Conservation (phyloP, 2,888 invertebrate genomes). For the Synanthedon vespiformis region DNA sequence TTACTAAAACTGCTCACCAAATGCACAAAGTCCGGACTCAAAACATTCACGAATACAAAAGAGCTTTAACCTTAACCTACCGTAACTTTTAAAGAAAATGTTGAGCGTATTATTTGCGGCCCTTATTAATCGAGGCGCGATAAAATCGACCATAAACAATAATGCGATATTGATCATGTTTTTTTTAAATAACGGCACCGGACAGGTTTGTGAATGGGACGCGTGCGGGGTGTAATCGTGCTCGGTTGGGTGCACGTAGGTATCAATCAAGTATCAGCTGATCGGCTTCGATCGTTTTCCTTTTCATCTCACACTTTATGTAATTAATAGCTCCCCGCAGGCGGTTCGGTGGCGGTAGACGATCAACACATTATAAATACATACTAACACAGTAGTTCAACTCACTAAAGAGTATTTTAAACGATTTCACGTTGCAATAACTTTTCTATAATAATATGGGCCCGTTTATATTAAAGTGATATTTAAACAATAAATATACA, state of each 20-base stretch:
- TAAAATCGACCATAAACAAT: constrained; percentile 29
- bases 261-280: constrained; percentile 62
- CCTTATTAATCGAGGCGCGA: constrained; percentile 27
- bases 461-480: no score
- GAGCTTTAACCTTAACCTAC: no score
- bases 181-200: constrained; percentile 37
- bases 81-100: no score
- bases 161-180: constrained; percentile 12
- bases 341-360: constrained; percentile 15
- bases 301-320: constrained; percentile 58
- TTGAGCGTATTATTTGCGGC: background rate
- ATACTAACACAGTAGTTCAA: no score
- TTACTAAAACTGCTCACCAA: no score
- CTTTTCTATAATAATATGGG: no score
- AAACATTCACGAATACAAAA: no score
- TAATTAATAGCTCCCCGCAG: constrained; percentile 57
- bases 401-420: no score
- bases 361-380: no score
- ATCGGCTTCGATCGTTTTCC: constrained; percentile 45
- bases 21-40: no score
- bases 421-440: no score
- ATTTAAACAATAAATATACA: no score
- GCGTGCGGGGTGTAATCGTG: constrained; percentile 23
- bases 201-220: constrained; percentile 43
- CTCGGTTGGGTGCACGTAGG: constrained; percentile 17